Conservation (phyloP, 2,113 vertebrate genomes). For the Cottus gobio region DNA sequence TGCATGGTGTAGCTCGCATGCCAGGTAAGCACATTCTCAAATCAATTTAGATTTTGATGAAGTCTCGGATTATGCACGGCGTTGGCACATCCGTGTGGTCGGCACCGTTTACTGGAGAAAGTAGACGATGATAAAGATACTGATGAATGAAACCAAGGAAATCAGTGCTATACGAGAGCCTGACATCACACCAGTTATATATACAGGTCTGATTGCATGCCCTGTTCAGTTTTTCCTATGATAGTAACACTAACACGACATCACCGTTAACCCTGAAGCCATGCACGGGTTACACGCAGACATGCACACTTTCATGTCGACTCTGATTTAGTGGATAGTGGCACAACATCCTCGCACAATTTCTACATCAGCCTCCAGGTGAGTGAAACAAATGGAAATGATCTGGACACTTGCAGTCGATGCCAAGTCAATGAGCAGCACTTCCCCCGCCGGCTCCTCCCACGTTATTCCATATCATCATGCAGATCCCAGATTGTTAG, state of each 20-base stretch:
- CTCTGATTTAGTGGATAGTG: not conserved
- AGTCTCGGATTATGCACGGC: not conserved
- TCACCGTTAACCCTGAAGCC: conserved; percentile 14
- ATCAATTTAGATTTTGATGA: conserved; percentile 32
- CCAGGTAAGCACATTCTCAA: conserved; percentile 38
- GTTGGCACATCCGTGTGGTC: not conserved
- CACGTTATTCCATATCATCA: conserved; percentile 42
- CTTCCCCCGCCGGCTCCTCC: conserved; percentile 20
- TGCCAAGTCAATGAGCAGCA: conserved; percentile 36
- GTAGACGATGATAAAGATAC: not conserved
- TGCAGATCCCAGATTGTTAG: conserved; percentile 38
- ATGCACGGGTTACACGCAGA: not conserved
- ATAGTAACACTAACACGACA: not conserved
- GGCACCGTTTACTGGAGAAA: conserved; percentile 3
- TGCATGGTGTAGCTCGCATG: conserved; percentile 3
- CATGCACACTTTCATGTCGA: not conserved
- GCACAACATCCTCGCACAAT: not conserved
- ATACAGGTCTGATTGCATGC: not conserved
- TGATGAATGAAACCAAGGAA: not conserved
- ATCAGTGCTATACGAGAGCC: not conserved
- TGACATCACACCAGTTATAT: not conserved
- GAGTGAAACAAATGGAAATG: conserved; percentile 36
- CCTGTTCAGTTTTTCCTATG: conserved; percentile 13
- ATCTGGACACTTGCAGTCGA: conserved; percentile 43
- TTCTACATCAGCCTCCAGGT: conserved; percentile 27